These are phyloP conservation scores for Caenorhabditis zanzibari DNA, from an alignment of 2,888 invertebrate species.

Conservation along the genomic window DNA sequence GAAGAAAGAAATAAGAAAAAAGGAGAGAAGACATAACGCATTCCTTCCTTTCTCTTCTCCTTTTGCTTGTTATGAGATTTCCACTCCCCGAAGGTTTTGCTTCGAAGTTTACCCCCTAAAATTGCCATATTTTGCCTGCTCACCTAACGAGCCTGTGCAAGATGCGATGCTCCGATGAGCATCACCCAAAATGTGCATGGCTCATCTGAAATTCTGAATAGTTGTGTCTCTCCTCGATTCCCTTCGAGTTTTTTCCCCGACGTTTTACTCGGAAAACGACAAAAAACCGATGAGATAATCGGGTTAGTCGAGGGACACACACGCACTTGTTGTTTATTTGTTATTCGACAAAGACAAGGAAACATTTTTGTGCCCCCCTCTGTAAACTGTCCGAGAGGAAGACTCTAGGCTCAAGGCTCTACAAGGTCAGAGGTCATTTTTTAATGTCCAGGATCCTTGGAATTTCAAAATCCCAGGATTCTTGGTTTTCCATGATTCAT, in stretches of 20 bases:
- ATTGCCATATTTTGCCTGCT: neutral
- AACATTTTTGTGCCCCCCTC: too few relatives aligned
- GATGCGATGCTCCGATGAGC: slow-evolving; percentile 19
- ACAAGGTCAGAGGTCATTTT: too few relatives aligned
- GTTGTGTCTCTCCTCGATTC: neutral
- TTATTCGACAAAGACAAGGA: slow-evolving; percentile 21
- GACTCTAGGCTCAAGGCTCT: too few relatives aligned
- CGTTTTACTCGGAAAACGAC: slow-evolving; percentile 10
- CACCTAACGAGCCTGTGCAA: neutral
- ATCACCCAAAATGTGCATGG: neutral
- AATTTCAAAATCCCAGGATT: too few relatives aligned
- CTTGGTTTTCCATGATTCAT: too few relatives aligned
- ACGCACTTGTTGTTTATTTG: slow-evolving; percentile 47
- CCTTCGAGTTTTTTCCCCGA: slow-evolving; percentile 4
- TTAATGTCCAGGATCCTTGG: too few relatives aligned
- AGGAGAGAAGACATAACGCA: slow-evolving; percentile 1
- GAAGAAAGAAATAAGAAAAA: too few relatives aligned
- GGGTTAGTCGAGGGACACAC: slow-evolving; percentile 15
- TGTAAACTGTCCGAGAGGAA: too few relatives aligned
- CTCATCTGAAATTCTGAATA: slow-evolving; percentile 51
- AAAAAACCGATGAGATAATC: slow-evolving; percentile 36
- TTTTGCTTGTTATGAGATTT: neutral
- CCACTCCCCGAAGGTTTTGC: neutral
- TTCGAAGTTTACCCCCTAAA: neutral
- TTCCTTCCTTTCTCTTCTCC: neutral